Base-by-base conservation (phyloP, 1,140 invertebrate species). In the Nylanderia fulva region DNA sequence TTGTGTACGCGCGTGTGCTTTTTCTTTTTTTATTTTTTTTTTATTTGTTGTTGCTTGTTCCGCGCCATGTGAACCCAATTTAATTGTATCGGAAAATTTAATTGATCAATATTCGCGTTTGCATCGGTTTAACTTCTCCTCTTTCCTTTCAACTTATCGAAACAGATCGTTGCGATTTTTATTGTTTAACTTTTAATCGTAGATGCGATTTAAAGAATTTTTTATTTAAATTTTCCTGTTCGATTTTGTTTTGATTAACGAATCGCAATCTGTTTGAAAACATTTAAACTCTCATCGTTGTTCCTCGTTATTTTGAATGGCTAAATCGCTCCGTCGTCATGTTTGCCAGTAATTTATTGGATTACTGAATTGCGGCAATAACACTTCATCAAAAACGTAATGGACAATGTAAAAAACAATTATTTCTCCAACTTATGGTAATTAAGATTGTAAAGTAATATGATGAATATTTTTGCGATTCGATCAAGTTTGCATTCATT, bases 21-120 rank as follows among this genome's bases (percentile, higher is more conserved):
- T 64, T 36, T 48, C 1, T 33, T 33, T 33, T 1, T 33, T 33
- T 33, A 33, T 33, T 33, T 58, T 58, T 29, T 29, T 33, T 24
- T 52, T n/a, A n/a, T n/a, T n/a, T n/a, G n/a, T 52, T 18, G 9
- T 75, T 24, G 3, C 54, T 75, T 4, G 18, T 36, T 39, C 13
- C 8, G 5, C n/a, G 6, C 58, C 27, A 15, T 15, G 24, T 8
- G 36, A 45, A 36, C 11, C 36, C 27, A 24, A 77, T 64, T 63
- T 64, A 77, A 77, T 64, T 64, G 39, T 11, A 29, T 8, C 27
- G 74, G 39, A 33, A 77, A 64, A 64, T 77, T 77, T 77, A 24
- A 77, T 64, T 64, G 27, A 77, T 64, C 58, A 39, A 77, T 21
- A 75, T 60, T 36, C 33, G 74, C 15, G 15, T 76, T 48, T 48